A percentile compares a stretch with the other conserved stretches of the same genome.
Conservation (phyloP, 2,113 vertebrate genomes). For the Oryzias javanicus region DNA sequence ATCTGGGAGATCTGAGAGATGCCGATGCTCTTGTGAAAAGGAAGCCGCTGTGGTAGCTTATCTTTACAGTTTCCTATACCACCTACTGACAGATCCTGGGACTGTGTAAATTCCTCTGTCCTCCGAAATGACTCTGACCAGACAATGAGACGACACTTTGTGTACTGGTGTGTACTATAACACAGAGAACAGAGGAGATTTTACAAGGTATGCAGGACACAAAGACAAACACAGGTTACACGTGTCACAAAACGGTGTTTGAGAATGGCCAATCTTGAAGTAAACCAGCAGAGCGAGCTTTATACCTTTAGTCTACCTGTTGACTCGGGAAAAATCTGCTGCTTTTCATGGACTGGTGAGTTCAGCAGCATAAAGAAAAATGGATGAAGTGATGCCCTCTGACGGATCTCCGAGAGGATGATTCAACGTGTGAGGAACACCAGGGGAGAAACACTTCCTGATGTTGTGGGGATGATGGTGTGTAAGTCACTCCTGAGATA, state of each 20-base stretch:
- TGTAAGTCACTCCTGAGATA: slow-evolving; percentile 67
- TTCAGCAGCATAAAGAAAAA: too few species aligned
- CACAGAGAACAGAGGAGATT: slow-evolving; percentile 63
- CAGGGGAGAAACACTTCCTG: slow-evolving; percentile 48
- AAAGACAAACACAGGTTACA: slow-evolving; percentile 64
- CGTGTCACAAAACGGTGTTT: slow-evolving; percentile 48
- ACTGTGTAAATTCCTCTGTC: slow-evolving; percentile 71
- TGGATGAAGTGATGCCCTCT: not conserved
- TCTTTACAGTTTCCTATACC: slow-evolving; percentile 76
- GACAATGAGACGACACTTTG: slow-evolving; percentile 73
- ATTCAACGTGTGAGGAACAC: slow-evolving; percentile 48
- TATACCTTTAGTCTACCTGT: slow-evolving; percentile 5
- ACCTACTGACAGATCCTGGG: slow-evolving; percentile 65
- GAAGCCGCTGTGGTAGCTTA: slow-evolving; percentile 67
- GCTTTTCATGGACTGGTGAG: not conserved
- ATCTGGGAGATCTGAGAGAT: slow-evolving; percentile 70
- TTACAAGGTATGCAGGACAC: slow-evolving; percentile 63
- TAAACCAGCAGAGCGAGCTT: slow-evolving; percentile 32
- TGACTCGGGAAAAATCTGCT: not conserved
- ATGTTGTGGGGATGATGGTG: slow-evolving; percentile 65
- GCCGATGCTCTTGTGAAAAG: slow-evolving; percentile 61
- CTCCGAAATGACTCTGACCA: slow-evolving; percentile 59
- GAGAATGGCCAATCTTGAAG: slow-evolving; percentile 50
- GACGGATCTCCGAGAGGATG: slow-evolving; percentile 30
- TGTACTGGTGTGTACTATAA: slow-evolving; percentile 58